Conservation (phyloP, 2,888 invertebrate species). For the Cephus runcator region DNA sequence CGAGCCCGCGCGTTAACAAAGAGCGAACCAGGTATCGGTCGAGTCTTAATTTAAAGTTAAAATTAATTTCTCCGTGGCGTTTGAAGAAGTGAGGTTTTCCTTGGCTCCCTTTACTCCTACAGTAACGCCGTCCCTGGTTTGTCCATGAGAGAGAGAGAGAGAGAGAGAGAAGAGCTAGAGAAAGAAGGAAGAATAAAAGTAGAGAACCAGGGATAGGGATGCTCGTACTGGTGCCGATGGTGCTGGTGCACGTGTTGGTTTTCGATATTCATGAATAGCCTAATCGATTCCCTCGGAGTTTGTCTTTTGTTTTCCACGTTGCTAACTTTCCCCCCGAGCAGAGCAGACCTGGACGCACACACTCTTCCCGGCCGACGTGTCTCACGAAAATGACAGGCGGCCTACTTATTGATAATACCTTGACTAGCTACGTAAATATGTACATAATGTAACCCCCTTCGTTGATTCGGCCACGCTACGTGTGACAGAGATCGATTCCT, state of each 20-base stretch:
- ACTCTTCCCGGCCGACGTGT: neutral
- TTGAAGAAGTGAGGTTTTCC: constrained; percentile 33
- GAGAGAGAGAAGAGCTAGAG: too few relatives aligned
- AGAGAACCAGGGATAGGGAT: too few relatives aligned
- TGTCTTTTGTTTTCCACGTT: constrained; percentile 14
- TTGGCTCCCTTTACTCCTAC: constrained; percentile 29
- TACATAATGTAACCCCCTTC: too few relatives aligned
- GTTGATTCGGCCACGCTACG: neutral
- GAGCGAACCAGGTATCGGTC: constrained; percentile 60
- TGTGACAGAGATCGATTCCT: too few relatives aligned
- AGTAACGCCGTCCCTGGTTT: constrained; percentile 2
- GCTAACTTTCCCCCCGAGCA: neutral
- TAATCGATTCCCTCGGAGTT: constrained; percentile 11
- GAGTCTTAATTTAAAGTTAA: constrained; percentile 66
- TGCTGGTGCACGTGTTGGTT: constrained; percentile 1
- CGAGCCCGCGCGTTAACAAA: constrained; percentile 52
- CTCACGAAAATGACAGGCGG: neutral
- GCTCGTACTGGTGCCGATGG: neutral
- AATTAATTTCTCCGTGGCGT: constrained; percentile 61
- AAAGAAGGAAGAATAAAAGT: too few relatives aligned
- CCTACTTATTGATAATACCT: neutral
- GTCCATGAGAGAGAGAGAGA: too few relatives aligned
- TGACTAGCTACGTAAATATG: too few relatives aligned
- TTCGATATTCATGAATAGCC: constrained; percentile 15
- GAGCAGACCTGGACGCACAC: too few relatives aligned